phyloP scores from a whole-genome alignment of 2,797 vertebrate species.

The Spheniscus humboldti region DNA sequence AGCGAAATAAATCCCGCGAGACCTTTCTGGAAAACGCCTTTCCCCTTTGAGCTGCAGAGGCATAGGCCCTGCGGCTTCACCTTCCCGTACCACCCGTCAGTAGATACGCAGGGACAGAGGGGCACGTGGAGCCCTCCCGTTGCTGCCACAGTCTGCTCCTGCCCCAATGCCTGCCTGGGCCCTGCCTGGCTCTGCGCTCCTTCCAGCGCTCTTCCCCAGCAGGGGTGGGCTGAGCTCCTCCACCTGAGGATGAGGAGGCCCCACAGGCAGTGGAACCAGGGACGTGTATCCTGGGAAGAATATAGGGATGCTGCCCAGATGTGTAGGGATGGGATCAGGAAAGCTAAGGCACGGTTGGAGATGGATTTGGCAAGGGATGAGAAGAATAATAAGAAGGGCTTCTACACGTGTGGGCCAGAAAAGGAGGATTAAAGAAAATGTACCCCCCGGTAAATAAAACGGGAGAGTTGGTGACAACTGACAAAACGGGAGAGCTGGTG shows the following conservation, averaged over 20 bases:
- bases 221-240: not conserved
- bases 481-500: not conserved
- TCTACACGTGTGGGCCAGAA: not conserved
- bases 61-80: not conserved
- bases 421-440: not conserved
- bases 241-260: not conserved
- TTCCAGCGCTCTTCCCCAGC: not conserved
- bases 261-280: not conserved
- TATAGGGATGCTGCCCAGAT: not conserved
- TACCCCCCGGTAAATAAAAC: not conserved
- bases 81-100: not conserved
- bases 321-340: not conserved
- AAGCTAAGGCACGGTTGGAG: not conserved
- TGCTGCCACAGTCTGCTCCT: not conserved
- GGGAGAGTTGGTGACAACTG: not conserved
- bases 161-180: not conserved
- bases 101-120: not conserved
- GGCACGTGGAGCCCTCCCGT: not conserved
- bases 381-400: not conserved
- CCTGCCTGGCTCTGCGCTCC: too few relatives aligned
- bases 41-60: not conserved
- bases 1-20: not conserved
- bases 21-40: not conserved
- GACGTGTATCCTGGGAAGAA: not conserved
- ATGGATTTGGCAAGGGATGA: not conserved